A percentile compares a stretch with the other conserved stretches of the same genome.
These are phyloP conservation scores for Limanda limanda DNA, from an alignment of 2,113 vertebrate species.

Conservation along the genomic window DNA sequence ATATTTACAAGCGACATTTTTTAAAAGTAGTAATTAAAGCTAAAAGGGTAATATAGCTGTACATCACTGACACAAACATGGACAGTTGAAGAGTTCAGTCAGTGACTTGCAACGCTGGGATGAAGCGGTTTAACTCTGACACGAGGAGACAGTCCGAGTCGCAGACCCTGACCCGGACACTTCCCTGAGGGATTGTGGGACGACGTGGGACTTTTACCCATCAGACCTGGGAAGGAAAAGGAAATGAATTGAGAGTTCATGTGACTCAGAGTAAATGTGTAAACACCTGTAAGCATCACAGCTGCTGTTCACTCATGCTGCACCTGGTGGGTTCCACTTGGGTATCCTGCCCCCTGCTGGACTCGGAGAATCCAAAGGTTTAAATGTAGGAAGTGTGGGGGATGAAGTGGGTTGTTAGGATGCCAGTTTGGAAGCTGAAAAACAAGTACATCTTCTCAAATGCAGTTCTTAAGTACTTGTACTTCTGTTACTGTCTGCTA, in stretches of 20 bases:
- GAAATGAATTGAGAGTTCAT: neutral
- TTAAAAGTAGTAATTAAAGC: constrained; percentile 1
- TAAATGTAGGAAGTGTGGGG: constrained; percentile 39
- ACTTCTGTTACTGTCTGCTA: too few relatives aligned
- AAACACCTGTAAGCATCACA: neutral
- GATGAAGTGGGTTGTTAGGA: constrained; percentile 39
- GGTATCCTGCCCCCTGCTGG: constrained; percentile 80
- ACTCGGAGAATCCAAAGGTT: constrained; percentile 58
- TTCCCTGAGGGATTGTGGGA: constrained; percentile 65
- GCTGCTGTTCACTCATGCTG: neutral
- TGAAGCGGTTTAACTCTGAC: constrained; percentile 93
- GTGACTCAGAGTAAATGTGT: neutral
- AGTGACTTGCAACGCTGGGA: constrained; percentile 81
- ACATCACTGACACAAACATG: neutral
- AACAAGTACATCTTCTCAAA: too few relatives aligned
- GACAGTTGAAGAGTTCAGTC: constrained; percentile 48
- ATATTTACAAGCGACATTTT: constrained; percentile 3
- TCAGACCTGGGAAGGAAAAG: constrained; percentile 71
- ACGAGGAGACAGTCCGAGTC: constrained; percentile 91
- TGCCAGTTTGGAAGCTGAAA: constrained; percentile 32
- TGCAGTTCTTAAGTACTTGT: too few relatives aligned
- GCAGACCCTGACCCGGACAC: constrained; percentile 89
- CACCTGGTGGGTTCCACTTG: constrained; percentile 94
- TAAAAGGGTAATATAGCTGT: neutral
- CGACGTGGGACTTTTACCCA: constrained; percentile 78